A percentile compares a stretch with the other conserved stretches of the same genome.
These are phyloP conservation scores for Dreissena polymorpha DNA, from an alignment of 1,140 invertebrate species.

Conservation along the genomic window DNA sequence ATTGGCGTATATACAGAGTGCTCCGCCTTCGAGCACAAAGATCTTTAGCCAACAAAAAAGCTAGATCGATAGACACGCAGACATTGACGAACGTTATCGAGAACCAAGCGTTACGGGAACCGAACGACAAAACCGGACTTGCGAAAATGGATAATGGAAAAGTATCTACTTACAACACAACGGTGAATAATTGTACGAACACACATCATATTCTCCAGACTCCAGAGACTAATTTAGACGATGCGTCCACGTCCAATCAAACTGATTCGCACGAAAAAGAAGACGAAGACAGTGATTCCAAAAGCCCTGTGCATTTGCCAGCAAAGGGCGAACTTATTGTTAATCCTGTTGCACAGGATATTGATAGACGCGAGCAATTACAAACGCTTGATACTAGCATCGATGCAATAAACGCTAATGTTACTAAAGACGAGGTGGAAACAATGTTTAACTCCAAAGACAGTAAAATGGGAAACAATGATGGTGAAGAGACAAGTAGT, in stretches of 20 bases:
- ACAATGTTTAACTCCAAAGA: slow-evolving; percentile 42
- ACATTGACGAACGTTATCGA: slow-evolving; percentile 72
- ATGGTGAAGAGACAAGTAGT: slow-evolving; percentile 46
- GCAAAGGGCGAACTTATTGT: slow-evolving; percentile 82
- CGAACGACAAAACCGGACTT: slow-evolving; percentile 71
- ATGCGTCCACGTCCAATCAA: slow-evolving; percentile 46
- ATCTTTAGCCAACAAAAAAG: slow-evolving; percentile 43
- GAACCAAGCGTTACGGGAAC: slow-evolving; percentile 69
- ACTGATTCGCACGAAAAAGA: slow-evolving; percentile 81
- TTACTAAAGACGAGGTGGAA: slow-evolving; percentile 14
- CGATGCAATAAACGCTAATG: neutral
- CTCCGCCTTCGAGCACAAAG: slow-evolving; percentile 88
- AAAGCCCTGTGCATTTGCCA: slow-evolving; percentile 63
- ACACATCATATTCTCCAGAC: slow-evolving; percentile 55
- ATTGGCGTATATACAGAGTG: slow-evolving; percentile 98
- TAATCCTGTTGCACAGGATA: slow-evolving; percentile 67
- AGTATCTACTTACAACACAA: slow-evolving; percentile 81
- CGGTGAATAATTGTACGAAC: slow-evolving; percentile 54
- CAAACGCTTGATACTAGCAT: too few species aligned
- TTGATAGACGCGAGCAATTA: slow-evolving; percentile 44
- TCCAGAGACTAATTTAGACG: slow-evolving; percentile 53
- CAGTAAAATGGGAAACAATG: slow-evolving; percentile 16
- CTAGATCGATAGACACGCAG: slow-evolving; percentile 50
- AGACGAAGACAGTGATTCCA: slow-evolving; percentile 81
- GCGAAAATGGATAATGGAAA: slow-evolving; percentile 70